Conservation (phyloP, 2,113 vertebrate genomes). For the Scomber colias region DNA sequence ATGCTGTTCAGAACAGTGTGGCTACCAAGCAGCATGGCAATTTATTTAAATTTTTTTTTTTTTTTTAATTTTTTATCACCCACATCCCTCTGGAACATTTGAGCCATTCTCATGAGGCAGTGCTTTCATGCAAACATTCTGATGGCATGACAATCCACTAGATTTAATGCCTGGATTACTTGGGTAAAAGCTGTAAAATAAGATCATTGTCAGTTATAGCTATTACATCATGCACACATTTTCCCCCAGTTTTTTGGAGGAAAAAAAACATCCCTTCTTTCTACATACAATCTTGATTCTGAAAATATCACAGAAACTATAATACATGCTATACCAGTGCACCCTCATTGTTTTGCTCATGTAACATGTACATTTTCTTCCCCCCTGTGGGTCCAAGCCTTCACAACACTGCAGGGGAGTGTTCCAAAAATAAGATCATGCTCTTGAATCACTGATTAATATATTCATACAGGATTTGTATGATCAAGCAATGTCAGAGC, state of each 20-base stretch:
- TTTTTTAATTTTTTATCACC: not conserved
- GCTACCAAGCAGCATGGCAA: not conserved
- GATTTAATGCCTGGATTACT: slow-evolving; percentile 31
- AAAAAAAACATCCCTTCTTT: too few species aligned
- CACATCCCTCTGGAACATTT: slow-evolving; percentile 19
- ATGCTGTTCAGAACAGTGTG: not conserved
- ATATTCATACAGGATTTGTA: slow-evolving; percentile 5
- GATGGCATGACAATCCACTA: slow-evolving; percentile 4
- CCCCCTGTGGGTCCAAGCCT: not conserved
- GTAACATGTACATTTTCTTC: not conserved
- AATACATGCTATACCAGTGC: not conserved
- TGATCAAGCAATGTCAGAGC: not conserved
- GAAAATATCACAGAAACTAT: too few species aligned
- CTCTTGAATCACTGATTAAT: slow-evolving; percentile 4
- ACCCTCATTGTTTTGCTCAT: not conserved
- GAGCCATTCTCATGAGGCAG: slow-evolving; percentile 22
- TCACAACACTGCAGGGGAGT: not conserved
- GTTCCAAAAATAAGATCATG: slow-evolving; percentile 13
- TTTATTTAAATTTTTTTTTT: not conserved
- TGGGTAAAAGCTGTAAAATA: slow-evolving; percentile 9
- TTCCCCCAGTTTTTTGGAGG: slow-evolving; percentile 6
- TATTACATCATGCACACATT: slow-evolving; percentile 19
- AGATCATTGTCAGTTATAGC: not conserved
- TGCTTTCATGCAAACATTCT: not conserved
- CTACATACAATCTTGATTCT: not conserved